Conservation (phyloP, 2,888 invertebrate species). For the Agapostemon virescens region DNA sequence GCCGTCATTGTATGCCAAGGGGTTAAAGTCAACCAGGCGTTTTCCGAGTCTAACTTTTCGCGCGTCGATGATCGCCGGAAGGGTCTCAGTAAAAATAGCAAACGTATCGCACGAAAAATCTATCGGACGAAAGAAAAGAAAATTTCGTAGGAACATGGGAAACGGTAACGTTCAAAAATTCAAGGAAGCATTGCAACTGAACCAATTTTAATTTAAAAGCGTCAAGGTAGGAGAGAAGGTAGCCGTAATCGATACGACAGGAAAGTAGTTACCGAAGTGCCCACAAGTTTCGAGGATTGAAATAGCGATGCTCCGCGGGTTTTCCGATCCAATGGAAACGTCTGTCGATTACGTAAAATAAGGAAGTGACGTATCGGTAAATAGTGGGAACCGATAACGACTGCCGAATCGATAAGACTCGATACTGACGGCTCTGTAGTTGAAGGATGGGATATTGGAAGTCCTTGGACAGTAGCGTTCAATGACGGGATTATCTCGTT, state of each 20-base stretch:
- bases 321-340: not conserved
- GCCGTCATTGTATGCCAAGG: too few species aligned
- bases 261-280: not conserved
- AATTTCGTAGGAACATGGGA: too few species aligned
- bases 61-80: too few species aligned
- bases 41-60: too few species aligned
- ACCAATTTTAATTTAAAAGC: not conserved
- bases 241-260: not conserved
- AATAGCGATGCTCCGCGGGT: too few species aligned
- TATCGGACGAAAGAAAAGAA: too few species aligned
- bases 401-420: not conserved
- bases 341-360: slow-evolving; percentile 11
- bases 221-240: not conserved
- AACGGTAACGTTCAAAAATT: too few species aligned
- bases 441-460: not conserved
- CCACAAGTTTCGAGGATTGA: not conserved
- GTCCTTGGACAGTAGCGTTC: not conserved
- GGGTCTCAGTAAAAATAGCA: too few species aligned
- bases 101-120: too few species aligned
- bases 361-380: not conserved
- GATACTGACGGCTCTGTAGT: not conserved
- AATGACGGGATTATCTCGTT: not conserved
- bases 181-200: too few species aligned
- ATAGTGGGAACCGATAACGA: slow-evolving; percentile 9
- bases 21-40: too few species aligned